A percentile compares a stretch with the other conserved stretches of the same genome.
These are phyloP conservation scores for Pantherophis vulpinus DNA, from an alignment of 2,797 vertebrate species.

Conservation along the genomic window DNA sequence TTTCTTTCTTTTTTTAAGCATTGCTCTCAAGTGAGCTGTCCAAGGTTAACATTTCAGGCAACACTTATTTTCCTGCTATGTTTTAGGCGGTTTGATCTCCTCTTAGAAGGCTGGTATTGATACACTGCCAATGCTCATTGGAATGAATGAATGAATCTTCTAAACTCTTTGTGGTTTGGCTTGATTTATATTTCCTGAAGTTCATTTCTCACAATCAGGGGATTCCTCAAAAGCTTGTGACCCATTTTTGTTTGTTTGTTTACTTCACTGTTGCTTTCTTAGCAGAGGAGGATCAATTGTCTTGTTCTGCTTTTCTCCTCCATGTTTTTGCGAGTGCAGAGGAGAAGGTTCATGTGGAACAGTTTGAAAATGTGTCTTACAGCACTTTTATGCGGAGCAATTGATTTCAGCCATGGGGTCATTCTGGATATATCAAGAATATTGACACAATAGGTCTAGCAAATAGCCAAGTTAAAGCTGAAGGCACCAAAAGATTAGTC, in stretches of 20 bases:
- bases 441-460: not conserved
- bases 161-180: not conserved
- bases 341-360: not conserved
- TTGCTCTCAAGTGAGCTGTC: slow-evolving; percentile 16
- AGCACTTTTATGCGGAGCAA: not conserved
- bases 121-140: not conserved
- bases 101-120: not conserved
- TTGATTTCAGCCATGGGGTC: not conserved
- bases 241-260: not conserved
- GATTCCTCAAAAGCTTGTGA: not conserved
- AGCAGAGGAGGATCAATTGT: not conserved
- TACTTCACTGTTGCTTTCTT: not conserved
- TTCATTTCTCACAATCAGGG: not conserved
- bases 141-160: not conserved
- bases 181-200: not conserved
- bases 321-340: not conserved
- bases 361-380: not conserved
- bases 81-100: not conserved
- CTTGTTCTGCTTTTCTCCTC: not conserved
- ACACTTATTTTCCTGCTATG: not conserved
- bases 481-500: not conserved
- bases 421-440: not conserved
- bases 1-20: not conserved
- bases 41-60: slow-evolving; percentile 17
- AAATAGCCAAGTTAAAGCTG: not conserved